Conservation (phyloP, 2,113 vertebrate genomes). For the Dendropsophus ebraccatus region DNA sequence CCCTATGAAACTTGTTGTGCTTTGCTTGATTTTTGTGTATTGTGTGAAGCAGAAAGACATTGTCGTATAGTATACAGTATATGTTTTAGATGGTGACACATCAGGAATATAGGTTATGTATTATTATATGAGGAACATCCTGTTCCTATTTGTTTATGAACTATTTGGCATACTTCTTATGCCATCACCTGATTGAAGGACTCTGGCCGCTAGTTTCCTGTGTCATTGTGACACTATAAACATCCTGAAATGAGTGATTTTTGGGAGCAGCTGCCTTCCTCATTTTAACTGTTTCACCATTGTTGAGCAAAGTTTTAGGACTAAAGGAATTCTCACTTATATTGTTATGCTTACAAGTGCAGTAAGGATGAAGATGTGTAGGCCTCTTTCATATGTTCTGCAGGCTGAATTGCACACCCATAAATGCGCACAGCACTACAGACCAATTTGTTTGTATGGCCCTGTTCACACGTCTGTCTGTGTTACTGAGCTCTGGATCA, state of each 20-base stretch:
- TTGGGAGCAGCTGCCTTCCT: background rate
- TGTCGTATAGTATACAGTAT: no score
- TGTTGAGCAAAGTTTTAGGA: background rate
- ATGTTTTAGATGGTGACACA: no score
- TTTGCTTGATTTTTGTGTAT: background rate
- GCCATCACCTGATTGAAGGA: conserved; percentile 28
- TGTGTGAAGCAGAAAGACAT: background rate
- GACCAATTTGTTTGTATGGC: no score
- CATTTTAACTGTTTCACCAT: background rate
- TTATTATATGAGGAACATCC: background rate
- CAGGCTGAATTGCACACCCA: no score
- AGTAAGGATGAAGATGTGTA: no score
- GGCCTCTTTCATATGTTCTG: no score
- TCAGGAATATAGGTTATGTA: background rate
- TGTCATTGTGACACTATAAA: background rate
- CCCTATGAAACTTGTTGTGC: no score
- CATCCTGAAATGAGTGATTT: background rate
- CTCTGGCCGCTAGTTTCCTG: background rate
- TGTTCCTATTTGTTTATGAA: background rate
- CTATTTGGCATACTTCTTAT: background rate
- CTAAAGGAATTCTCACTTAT: no score
- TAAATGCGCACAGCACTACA: no score
- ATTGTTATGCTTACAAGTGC: no score
- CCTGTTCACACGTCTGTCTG: no score
- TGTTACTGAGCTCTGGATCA: no score